phyloP scores from a whole-genome alignment of 2,888 invertebrate species.

The Mythimna vitellina region DNA sequence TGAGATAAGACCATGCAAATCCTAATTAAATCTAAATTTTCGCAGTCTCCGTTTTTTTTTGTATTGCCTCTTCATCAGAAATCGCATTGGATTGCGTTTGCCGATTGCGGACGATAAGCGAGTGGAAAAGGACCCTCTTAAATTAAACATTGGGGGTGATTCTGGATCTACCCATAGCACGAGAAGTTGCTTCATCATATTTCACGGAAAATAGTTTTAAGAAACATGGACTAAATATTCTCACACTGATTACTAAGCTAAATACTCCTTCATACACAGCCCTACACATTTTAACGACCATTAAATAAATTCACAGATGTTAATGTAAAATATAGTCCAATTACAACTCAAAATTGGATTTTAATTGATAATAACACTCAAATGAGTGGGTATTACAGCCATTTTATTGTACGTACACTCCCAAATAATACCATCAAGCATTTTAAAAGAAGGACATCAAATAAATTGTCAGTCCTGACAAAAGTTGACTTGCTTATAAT shows the following conservation, averaged over 20 bases:
- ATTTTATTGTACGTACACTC: slow-evolving; percentile 36
- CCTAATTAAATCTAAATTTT: no score
- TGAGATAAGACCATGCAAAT: no score
- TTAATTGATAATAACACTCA: slow-evolving; percentile 52
- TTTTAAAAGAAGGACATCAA: slow-evolving; percentile 61
- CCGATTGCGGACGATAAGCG: no score
- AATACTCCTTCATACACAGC: slow-evolving; percentile 14
- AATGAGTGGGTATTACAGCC: slow-evolving; percentile 40
- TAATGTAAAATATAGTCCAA: slow-evolving; percentile 34
- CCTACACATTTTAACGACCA: not conserved
- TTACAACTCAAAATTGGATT: slow-evolving; percentile 35
- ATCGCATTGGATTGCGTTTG: no score
- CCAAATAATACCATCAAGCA: slow-evolving; percentile 44
- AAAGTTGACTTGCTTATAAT: slow-evolving; percentile 63
- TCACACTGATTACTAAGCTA: no score
- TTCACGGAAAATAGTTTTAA: no score
- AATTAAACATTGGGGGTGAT: no score
- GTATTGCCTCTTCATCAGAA: no score
- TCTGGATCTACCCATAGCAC: no score
- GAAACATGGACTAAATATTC: not conserved
- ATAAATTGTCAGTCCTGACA: slow-evolving; percentile 61
- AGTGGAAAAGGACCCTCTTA: no score
- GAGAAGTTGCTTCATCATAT: no score
- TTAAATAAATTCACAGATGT: slow-evolving; percentile 24
- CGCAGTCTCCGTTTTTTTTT: no score